phyloP scores from a whole-genome alignment of 2,113 vertebrate genomes.

The Poeciliopsis turrubarensis region DNA sequence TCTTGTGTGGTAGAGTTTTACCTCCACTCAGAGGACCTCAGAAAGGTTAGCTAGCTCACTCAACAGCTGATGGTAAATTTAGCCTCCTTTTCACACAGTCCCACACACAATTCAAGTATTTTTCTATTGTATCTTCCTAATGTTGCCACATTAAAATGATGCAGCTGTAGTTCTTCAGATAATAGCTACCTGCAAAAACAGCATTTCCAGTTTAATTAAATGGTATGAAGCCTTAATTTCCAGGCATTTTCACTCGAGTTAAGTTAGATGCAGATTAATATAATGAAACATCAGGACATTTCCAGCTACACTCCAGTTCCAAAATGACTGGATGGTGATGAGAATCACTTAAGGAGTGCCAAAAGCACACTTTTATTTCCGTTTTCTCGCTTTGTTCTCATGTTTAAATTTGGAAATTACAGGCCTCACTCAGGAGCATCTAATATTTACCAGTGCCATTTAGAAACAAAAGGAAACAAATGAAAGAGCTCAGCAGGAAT shows the following conservation, averaged over 20 bases:
- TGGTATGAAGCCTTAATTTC: slow-evolving; percentile 3
- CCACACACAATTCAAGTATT: slow-evolving; percentile 58
- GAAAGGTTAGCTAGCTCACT: slow-evolving; percentile 70
- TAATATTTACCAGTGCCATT: slow-evolving; percentile 29
- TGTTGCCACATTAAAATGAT: slow-evolving; percentile 11
- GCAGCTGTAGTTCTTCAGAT: slow-evolving; percentile 23
- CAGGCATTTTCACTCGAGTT: no score
- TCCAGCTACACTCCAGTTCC: slow-evolving; percentile 15
- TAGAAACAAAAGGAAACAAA: slow-evolving; percentile 32
- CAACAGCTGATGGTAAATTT: slow-evolving; percentile 68
- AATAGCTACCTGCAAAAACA: slow-evolving; percentile 8
- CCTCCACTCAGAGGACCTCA: slow-evolving; percentile 60
- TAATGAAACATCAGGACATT: slow-evolving; percentile 3
- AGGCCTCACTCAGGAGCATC: slow-evolving; percentile 21
- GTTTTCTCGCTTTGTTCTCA: slow-evolving; percentile 27
- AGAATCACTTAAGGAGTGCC: slow-evolving; percentile 18
- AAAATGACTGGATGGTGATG: slow-evolving; percentile 33
- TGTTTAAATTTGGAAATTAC: slow-evolving; percentile 45
- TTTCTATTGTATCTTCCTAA: slow-evolving; percentile 42
- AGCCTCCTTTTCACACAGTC: slow-evolving; percentile 61
- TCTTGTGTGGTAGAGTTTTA: slow-evolving; percentile 33
- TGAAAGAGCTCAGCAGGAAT: slow-evolving; percentile 15
- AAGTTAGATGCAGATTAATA: background rate
- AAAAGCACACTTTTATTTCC: slow-evolving; percentile 55
- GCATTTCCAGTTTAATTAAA: background rate